Evolutionary conservation across 2,113 vertebrate species (phyloP), one percentile per base, ranked within the genome.

Genomic region (Albula glossodonta): DNA sequence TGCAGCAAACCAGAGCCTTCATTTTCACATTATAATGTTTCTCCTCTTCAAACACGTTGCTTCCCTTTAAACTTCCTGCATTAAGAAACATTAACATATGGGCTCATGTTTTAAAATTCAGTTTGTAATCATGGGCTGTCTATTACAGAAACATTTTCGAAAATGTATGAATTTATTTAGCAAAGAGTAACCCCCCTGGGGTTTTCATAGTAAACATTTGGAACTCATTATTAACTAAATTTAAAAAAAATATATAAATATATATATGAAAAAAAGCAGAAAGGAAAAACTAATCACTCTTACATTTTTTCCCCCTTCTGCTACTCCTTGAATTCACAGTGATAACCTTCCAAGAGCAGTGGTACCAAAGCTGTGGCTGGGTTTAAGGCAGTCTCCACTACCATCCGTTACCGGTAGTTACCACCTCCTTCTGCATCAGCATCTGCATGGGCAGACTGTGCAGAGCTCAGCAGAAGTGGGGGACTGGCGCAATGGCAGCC

Each of bases 21-120:
- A 80, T 89, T 84, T 87, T 82, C 84, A 63, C 78, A 87, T 87
- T 86, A 86, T 86, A 85, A 89, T 85, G 88, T 84, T 86, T 86
- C 84, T 85, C 80, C 49, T 89, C 88, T 88, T 88, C 88, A 90
- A 91, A 90, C 87, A 87, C 82, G 52, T 56, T 83, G 66, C 66
- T 63, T 53, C 60, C 84, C 84, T 88, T 88, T 91, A 90, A 86
- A 90, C 88, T 85, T 87, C 82, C 87, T 89, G 88, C 88, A 87
- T 91, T 89, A 86, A 86, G 86, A 51, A 88, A 84, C 89, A 93
- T 92, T 91, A 90, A 88, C 90, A 91, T 92, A 91, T 90, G 88
- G 88, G 84, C 57, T 74, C 82, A 77, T 87, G 84, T 90, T 88
- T 87, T 87, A 80, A 88, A 88, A 90, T 89, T 84, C 88, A 86